Evolutionary conservation across 1,140 invertebrate genomes (phyloP).

Genomic region (Palaemon carinicauda): DNA sequence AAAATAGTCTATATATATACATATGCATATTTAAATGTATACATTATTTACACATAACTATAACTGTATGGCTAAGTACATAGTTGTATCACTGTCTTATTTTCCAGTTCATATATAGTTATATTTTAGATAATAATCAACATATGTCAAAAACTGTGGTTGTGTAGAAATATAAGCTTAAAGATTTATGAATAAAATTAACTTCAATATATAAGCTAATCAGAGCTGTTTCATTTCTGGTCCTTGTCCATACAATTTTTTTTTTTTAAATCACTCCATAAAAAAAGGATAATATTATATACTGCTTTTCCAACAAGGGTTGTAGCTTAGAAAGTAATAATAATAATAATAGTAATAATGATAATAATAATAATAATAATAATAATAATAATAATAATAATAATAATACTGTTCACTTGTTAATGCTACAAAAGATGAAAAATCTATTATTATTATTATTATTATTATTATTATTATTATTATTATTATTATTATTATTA

Average conservation of each 20-base stretch:
- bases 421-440: no score
- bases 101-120: background rate
- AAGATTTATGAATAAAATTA: background rate
- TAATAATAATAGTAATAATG: no score
- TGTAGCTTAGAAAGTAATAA: no score
- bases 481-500: no score
- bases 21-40: background rate
- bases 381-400: no score
- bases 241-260: background rate
- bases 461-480: no score
- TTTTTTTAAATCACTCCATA: no score
- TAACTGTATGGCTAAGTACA: background rate
- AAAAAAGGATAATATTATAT: no score
- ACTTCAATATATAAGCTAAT: background rate
- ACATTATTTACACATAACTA: background rate
- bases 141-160: background rate
- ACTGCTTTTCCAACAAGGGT: no score
- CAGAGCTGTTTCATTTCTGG: background rate
- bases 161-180: background rate
- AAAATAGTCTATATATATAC: constrained; percentile 10
- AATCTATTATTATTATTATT: no score
- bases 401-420: no score
- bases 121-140: constrained; percentile 8
- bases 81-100: background rate
- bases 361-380: no score